Percentiles rank a stretch among this genome's conserved stretches.
These are phyloP conservation scores for Pecten maximus DNA, from an alignment of 2,888 invertebrate species.

Conservation along the genomic window DNA sequence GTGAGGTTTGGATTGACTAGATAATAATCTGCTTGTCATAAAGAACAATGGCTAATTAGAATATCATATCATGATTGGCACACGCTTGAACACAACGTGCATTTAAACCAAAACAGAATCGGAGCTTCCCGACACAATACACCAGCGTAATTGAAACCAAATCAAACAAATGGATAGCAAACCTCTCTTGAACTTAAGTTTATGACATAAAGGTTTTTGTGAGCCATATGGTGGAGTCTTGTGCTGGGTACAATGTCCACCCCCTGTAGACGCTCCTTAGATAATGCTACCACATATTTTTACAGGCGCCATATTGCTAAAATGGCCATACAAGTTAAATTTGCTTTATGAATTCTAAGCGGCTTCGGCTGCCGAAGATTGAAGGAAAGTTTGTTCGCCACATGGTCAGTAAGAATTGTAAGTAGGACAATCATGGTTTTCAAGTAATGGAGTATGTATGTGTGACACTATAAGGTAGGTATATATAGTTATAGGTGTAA, in stretches of 20 bases:
- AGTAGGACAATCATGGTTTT: background rate
- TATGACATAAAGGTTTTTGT: background rate
- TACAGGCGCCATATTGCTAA: conserved; percentile 16
- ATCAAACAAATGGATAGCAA: background rate
- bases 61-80: conserved; percentile 2
- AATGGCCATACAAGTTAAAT: conserved; percentile 25
- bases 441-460: background rate
- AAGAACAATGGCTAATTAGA: background rate
- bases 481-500: background rate
- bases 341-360: conserved; percentile 24
- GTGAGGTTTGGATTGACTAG: background rate
- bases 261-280: background rate
- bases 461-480: background rate
- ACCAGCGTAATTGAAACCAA: conserved; percentile 15
- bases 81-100: background rate
- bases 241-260: background rate
- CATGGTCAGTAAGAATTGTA: conserved; percentile 9
- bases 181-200: background rate
- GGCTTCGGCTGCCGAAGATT: conserved; percentile 33
- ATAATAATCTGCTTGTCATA: conserved; percentile 23
- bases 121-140: background rate
- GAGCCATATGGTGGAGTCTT: background rate
- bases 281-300: background rate
- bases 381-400: conserved; percentile 25
- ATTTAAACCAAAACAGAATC: background rate